Base-by-base conservation (phyloP, 1,140 invertebrate genomes). In the Goniozus legneri region DNA sequence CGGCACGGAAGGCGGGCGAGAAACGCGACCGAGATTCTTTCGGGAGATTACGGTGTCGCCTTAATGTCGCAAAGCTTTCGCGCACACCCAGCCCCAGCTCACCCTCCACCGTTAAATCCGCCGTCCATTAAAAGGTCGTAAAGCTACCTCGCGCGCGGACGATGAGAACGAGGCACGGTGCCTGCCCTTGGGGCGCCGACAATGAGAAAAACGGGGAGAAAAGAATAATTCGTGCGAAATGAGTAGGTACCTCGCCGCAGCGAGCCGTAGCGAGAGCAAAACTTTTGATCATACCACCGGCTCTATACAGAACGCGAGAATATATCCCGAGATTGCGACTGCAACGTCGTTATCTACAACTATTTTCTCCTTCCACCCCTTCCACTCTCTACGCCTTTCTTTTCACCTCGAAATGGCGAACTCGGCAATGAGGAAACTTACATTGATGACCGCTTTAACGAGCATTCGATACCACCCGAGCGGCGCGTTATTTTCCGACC, bases 381-480 rank as follows among this genome's bases (percentile, higher is more conserved):
- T n/a, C n/a, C n/a, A n/a, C n/a, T n/a, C n/a, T n/a, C n/a, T n/a
- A n/a, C n/a, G n/a, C n/a, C n/a, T n/a, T n/a, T n/a, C n/a, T n/a
- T n/a, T n/a, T n/a, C n/a, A n/a, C n/a, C n/a, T n/a, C n/a, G n/a
- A n/a, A n/a, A n/a, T 20, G 16, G 34, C 19, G 18, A 44, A 44
- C 32, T 13, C 32, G 41, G 18, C 8, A 10, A 14, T n/a, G 14
- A 13, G 14, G 36, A 36, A 55, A 49, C 56, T 36, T 47, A 51
- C 43, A 35, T 46, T 60, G 64, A 66, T 65, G 53, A 55, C 33
- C 42, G 50, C n/a, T 52, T 56, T 67, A 66, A 64, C 62, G 66
- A 64, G 53, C 47, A 58, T 60, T 58, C 59, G 55, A 65, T 65
- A 62, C 50, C n/a, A n/a, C n/a, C n/a, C n/a, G n/a, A n/a, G n/a